phyloP scores from a whole-genome alignment of 1,140 invertebrate genomes.

The Tachypleus tridentatus region DNA sequence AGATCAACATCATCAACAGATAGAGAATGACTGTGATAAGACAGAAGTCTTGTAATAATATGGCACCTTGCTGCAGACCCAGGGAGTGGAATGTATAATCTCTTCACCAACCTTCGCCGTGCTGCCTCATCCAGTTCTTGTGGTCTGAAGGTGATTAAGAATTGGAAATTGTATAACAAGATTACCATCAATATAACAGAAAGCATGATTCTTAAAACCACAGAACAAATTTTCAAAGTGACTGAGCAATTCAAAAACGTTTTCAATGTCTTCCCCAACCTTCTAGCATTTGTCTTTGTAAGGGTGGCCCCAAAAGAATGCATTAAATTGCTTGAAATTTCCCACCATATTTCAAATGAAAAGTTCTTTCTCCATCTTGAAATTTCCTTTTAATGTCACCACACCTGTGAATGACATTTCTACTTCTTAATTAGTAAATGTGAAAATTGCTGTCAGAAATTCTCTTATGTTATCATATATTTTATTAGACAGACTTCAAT shows the following conservation, averaged over 20 bases:
- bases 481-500: too few species aligned
- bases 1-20: slow-evolving; percentile 53
- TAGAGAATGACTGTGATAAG: slow-evolving; percentile 62
- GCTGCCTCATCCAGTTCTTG: slow-evolving; percentile 92
- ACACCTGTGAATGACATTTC: too few species aligned
- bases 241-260: neutral
- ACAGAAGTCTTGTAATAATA: slow-evolving; percentile 61
- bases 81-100: slow-evolving; percentile 86
- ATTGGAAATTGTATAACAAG: neutral
- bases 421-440: too few species aligned
- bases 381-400: too few species aligned
- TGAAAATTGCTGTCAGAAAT: too few species aligned
- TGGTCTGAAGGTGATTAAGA: slow-evolving; percentile 29
- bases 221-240: neutral
- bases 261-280: neutral
- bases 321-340: too few species aligned
- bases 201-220: neutral
- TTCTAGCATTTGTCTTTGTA: too few species aligned
- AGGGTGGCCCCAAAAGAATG: too few species aligned
- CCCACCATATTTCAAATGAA: too few species aligned
- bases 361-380: too few species aligned
- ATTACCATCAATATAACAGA: slow-evolving; percentile 1
- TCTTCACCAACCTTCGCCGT: slow-evolving; percentile 74
- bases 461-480: too few species aligned
- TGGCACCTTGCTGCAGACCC: slow-evolving; percentile 60